Evolutionary conservation across 2,888 invertebrate genomes (phyloP).

Genomic region (Synanthedon andrenaeformis): DNA sequence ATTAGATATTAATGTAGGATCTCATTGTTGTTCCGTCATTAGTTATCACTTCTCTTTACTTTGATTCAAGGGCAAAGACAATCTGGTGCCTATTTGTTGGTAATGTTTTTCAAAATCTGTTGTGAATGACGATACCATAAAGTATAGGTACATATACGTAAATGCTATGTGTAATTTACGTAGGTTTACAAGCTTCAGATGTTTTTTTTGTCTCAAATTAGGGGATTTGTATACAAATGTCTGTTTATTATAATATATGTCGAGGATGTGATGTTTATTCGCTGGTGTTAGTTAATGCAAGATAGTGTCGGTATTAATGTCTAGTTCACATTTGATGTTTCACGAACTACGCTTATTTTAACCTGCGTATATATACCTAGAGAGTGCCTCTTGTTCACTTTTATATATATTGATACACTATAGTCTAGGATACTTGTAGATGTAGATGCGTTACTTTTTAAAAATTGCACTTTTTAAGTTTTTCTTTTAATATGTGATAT

Average conservation of each 20-base stretch:
- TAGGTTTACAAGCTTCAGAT: constrained; percentile 33
- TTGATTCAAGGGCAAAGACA: constrained; percentile 23
- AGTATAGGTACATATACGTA: constrained; percentile 34
- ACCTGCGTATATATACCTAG: constrained; percentile 69
- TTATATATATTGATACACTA: constrained; percentile 69
- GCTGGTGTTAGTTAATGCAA: constrained; percentile 29
- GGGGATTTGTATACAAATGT: constrained; percentile 18
- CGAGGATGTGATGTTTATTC: constrained; percentile 21
- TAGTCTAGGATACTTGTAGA: constrained; percentile 46
- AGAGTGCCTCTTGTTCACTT: constrained; percentile 72
- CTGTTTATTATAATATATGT: constrained; percentile 17
- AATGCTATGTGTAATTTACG: constrained; percentile 45
- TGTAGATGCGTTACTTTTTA: constrained; percentile 33
- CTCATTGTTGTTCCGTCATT: constrained; percentile 26
- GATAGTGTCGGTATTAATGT: constrained; percentile 34
- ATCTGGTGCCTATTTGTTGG: constrained; percentile 37
- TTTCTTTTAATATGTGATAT: constrained; percentile 25
- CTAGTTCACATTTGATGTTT: constrained; percentile 52
- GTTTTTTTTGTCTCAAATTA: constrained; percentile 19
- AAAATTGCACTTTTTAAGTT: constrained; percentile 40
- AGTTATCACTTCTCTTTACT: constrained; percentile 21
- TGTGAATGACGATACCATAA: constrained; percentile 65
- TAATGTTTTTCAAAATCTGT: constrained; percentile 37
- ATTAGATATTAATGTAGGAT: constrained; percentile 46
- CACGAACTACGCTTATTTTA: constrained; percentile 63